A percentile compares a stretch with the other conserved stretches of the same genome.
Conservation (phyloP, 1,140 invertebrate species). For the Ceratina calcarata region DNA sequence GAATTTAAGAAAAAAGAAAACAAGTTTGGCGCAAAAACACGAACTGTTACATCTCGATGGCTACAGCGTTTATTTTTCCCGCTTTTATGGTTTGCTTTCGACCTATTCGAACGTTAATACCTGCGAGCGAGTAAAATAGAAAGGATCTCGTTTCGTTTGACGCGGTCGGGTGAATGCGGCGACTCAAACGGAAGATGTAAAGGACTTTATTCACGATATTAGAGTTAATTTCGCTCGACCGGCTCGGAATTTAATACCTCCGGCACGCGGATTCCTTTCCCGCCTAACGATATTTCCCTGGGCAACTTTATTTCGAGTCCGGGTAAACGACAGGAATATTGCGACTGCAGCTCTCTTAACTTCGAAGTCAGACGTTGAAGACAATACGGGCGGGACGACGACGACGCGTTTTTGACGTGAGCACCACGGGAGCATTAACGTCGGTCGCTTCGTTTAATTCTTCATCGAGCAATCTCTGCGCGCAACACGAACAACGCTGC, state of each 20-base stretch:
- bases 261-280: constrained; percentile 32
- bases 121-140: too few species aligned
- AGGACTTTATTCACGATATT: constrained; percentile 6
- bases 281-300: constrained; percentile 38
- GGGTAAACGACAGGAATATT: constrained; percentile 16
- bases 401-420: neutral
- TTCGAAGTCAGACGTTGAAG: neutral
- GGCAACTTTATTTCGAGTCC: constrained; percentile 34
- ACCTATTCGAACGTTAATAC: too few species aligned
- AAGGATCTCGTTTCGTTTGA: too few species aligned
- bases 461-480: neutral
- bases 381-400: neutral
- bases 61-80: too few species aligned
- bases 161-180: neutral
- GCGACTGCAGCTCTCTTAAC: neutral
- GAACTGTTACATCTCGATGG: too few species aligned
- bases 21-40: too few species aligned
- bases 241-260: constrained; percentile 59
- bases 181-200: neutral
- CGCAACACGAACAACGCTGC: neutral
- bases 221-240: constrained; percentile 24
- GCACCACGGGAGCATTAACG: constrained; percentile 16
- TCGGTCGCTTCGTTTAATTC: constrained; percentile 10
- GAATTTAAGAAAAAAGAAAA: too few species aligned
- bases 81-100: too few species aligned